Conservation (phyloP, 2,888 invertebrate species). For the Nephrotoma appendiculata region DNA sequence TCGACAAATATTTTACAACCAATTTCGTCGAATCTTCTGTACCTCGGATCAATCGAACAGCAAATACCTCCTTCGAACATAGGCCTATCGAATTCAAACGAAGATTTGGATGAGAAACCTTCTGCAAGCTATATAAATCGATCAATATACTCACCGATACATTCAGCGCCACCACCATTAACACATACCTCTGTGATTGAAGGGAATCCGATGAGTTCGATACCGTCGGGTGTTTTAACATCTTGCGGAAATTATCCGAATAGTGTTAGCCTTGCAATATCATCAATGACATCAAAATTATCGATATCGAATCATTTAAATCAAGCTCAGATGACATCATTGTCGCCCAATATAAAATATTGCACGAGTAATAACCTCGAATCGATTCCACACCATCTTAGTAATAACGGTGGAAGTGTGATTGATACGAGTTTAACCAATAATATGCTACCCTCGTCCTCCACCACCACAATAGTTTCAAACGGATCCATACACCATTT, state of each 20-base stretch:
- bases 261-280: neutral
- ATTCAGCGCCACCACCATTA: neutral
- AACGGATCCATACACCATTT: neutral
- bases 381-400: neutral
- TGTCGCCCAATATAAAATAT: slow-evolving; percentile 27
- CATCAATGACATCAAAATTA: neutral
- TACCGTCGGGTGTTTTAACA: neutral
- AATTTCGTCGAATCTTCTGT: neutral
- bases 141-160: neutral
- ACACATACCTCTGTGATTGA: neutral
- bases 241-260: slow-evolving; percentile 1
- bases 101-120: neutral
- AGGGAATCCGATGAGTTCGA: neutral
- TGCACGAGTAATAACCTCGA: slow-evolving; percentile 21
- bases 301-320: neutral
- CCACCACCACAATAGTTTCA: neutral
- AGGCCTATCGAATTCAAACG: neutral
- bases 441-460: neutral
- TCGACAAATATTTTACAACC: slow-evolving; percentile 1
- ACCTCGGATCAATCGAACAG: neutral
- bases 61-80: neutral
- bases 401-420: neutral
- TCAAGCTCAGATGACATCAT: neutral
- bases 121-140: neutral
- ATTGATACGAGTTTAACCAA: neutral